Evolutionary conservation across 2,888 invertebrate genomes (phyloP).

Genomic region (Tipula helvola): DNA sequence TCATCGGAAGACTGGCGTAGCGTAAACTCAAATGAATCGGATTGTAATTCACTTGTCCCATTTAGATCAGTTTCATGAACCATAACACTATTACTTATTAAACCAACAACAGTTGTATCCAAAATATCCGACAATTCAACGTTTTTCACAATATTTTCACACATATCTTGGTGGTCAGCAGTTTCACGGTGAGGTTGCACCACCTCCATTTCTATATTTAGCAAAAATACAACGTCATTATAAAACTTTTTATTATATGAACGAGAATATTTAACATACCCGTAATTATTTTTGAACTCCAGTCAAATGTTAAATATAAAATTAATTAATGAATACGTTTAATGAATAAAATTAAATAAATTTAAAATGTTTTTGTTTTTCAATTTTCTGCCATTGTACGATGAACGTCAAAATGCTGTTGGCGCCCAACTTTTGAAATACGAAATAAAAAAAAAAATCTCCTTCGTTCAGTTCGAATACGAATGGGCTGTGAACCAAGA

Average conservation of each 20-base stretch:
- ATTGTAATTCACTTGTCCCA: neutral
- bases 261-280: neutral
- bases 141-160: neutral
- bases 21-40: neutral
- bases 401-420: neutral
- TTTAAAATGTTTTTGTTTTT: neutral
- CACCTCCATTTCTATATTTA: neutral
- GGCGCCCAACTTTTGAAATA: neutral
- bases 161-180: neutral
- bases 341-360: neutral
- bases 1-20: neutral
- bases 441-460: neutral
- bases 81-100: neutral
- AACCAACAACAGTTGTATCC: neutral
- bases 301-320: neutral
- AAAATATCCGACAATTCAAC: neutral
- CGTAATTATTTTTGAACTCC: neutral
- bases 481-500: neutral
- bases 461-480: neutral
- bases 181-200: neutral
- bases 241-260: neutral
- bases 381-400: neutral
- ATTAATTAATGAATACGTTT: neutral
- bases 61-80: neutral
- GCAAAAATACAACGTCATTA: neutral